Evolutionary conservation across 2,888 invertebrate genomes (phyloP), one percentile per base, ranked within the genome.

Genomic region (Leucophenga maculata): DNA sequence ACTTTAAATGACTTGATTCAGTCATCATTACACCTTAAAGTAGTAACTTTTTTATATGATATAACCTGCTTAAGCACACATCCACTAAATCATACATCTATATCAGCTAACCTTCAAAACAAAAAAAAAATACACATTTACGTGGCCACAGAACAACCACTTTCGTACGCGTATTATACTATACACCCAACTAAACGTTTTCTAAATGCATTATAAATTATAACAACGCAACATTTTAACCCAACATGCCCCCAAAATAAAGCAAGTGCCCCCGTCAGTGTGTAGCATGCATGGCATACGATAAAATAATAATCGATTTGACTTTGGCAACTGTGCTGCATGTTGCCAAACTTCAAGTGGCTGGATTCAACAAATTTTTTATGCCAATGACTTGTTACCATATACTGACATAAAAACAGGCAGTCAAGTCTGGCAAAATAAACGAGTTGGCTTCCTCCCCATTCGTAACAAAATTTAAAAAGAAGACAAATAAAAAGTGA

Each of bases 221-320:
- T 50, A 16, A 16, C 50, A 50, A 18, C 50, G 18, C 50, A 50
- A 50, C 16, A n/a, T 50, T n/a, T 50, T 50, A n/a, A 18, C 50
- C 50, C n/a, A 50, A n/a, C 50, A 50, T 16, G 50, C n/a, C 16
- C 16, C n/a, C n/a, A 14, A 50, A 50, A 50, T 11, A 50, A n/a
- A 50, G 1, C n/a, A 39, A 39, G 8, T 39, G 39, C 8, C 39
- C 8, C 11, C 39, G 6, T 39, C 11, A 3, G 39, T 1, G 39
- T 39, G 16, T 44, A 13, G 48, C 48, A 52, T 54, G 66, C 55
- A 54, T 69, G 44, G 66, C 75, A 77, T 77, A 75, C 79, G 78
- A 84, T 84, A 78, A 80, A 77, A 79, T 78, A 85, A 82, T 79
- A 84, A 83, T 79, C 85, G 81, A 81, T 85, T 85, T 82, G 78